Base-by-base conservation (phyloP, 1,140 invertebrate species). In the Diabrotica undecimpunctata region DNA sequence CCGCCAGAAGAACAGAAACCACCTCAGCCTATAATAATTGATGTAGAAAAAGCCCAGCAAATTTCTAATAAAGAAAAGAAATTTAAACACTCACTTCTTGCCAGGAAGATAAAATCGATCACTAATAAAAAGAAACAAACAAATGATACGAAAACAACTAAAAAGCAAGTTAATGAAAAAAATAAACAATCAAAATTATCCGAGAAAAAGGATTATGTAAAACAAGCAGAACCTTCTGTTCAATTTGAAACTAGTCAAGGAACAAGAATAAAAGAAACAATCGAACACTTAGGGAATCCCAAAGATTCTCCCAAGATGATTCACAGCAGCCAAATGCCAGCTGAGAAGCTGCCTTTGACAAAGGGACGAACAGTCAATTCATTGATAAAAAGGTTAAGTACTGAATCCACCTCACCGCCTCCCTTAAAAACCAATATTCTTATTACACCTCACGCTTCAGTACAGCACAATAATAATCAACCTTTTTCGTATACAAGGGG, bases 401-500 rank as follows among this genome's bases (percentile, higher is more conserved):
- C 82, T 78, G 86, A 87, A 70, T 83, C 84, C 66, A 81, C 81
- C 54, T 86, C 86, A n/a, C 86, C 87, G 61, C 86, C 87, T 6
- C 87, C 85, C 72, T 77, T 83, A 39, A 81, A 85, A 71, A 81
- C 80, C 0, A 79, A 78, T 53, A 78, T 81, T 0, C 83, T 90
- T 73, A 81, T 89, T 6, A 82, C 84, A 7, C 83, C 87, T 8
- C 77, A 83, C 59, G 79, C 80, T 0, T 84, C 83, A 61, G 84
- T 85, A 39, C 81, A 84, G 9, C 87, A 88, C 70, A 90, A 90
- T 73, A 85, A 86, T 68, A 91, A 90, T 71, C 83, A 88, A 72
- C 88, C 89, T 8, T 90, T 91, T 75, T 90, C 88, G 0, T 91
- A 91, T 67, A 89, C 87, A 0, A 85, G 84, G 62, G 79, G 79